Conservation (phyloP, 2,113 vertebrate genomes). For the Corvus moneduloides region DNA sequence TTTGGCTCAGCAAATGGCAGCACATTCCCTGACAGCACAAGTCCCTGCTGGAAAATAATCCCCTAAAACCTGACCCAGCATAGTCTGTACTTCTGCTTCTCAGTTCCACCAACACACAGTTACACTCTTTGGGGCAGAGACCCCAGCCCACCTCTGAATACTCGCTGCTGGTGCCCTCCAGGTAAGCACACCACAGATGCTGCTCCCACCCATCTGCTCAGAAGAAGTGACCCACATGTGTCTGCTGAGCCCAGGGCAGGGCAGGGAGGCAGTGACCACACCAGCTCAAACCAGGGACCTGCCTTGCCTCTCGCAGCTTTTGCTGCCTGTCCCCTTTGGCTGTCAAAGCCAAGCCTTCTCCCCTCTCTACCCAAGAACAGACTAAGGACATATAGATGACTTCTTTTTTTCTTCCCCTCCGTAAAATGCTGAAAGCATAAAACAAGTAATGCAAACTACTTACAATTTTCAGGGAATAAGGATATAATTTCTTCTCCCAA, state of each 20-base stretch:
- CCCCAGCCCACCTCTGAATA: neutral
- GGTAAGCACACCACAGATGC: neutral
- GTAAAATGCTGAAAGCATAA: neutral
- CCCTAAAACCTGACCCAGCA: neutral
- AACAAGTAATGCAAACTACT: neutral
- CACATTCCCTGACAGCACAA: neutral
- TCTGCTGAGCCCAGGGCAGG: neutral
- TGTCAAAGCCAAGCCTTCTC: neutral
- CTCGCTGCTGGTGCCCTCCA: neutral
- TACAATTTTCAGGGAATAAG: constrained; percentile 33
- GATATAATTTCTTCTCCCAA: constrained; percentile 23
- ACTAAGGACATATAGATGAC: neutral
- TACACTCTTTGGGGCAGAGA: neutral
- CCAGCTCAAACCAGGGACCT: neutral
- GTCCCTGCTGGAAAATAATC: neutral
- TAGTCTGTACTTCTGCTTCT: accelerated
- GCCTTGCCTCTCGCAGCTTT: neutral
- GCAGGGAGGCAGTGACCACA: neutral
- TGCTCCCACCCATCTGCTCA: neutral
- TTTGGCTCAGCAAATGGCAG: neutral
- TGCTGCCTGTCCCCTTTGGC: neutral
- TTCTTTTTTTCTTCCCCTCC: neutral
- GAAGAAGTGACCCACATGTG: neutral
- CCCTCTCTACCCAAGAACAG: neutral
- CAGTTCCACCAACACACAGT: neutral